Evolutionary conservation across 2,888 invertebrate genomes (phyloP), one percentile per base, ranked within the genome.

Genomic region (Calliopum simillimum): DNA sequence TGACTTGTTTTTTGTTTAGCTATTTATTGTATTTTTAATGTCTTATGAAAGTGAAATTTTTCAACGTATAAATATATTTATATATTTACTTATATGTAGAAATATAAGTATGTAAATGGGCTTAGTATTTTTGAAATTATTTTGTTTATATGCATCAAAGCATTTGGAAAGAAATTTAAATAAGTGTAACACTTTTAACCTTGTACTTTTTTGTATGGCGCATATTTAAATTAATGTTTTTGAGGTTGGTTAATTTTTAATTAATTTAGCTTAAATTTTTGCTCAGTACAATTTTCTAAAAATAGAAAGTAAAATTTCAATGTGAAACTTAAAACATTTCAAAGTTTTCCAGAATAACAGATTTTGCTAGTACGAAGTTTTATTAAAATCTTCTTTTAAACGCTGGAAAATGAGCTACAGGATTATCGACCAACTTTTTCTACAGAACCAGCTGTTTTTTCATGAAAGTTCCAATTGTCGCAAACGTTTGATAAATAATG

Each of bases 41-140:
- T 61, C 12, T 61, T 44, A 14, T 23, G 47, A 63, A 63, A 63
- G 62, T 63, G 62, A 63, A 63, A 63, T 63, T 63, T 63, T 46
- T 63, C 43, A 43, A 43, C 16, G 51, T 51, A 49, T 47, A 23
- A 16, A 49, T 47, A 13, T 8, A 11, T 41, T 59, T 19, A 49
- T 47, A 8, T 1, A 58, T 25, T 25, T 62, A 13, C 16, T 23
- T 53, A 12, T 53, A 68, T 23, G 16, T 62, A 43, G 12, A 19
- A 25, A 63, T 46, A n/a, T n/a, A n/a, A n/a, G 33, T 63, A 12
- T 68, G 33, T 51, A 43, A 61, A 25, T 44, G 11, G 12, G 41
- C n/a, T n/a, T 64, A 47, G 4, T n/a, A 21, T 21, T 25, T 44
- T 41, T n/a, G 41, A 43, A 12, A 51, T 43, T 51, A 19, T 5